A percentile compares a stretch with the other conserved stretches of the same genome.
These are phyloP conservation scores for Centroberyx gerrardi DNA, from an alignment of 2,797 vertebrate species.

Conservation along the genomic window DNA sequence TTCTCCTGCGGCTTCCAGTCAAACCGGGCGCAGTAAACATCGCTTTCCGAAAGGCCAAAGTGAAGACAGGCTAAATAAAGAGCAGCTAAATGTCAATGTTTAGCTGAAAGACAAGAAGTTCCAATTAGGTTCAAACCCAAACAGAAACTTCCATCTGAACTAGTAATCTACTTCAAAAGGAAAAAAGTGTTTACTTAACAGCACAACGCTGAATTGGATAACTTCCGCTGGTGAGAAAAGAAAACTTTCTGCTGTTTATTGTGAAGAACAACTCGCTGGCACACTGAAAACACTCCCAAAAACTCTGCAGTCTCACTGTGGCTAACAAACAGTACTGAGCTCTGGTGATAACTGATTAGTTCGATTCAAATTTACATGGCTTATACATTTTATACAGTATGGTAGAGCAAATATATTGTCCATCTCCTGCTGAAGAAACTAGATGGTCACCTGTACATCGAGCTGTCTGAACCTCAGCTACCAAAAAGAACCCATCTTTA, in stretches of 20 bases:
- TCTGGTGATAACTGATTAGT: too few species aligned
- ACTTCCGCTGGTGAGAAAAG: neutral
- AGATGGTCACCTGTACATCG: too few species aligned
- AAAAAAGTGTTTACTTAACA: neutral
- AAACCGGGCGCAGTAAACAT: conserved; percentile 36
- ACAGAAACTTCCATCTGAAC: neutral
- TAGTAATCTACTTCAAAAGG: neutral
- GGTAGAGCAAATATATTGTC: too few species aligned
- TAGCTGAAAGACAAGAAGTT: neutral
- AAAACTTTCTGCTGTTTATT: too few species aligned
- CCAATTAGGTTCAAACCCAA: conserved; percentile 17
- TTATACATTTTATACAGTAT: too few species aligned
- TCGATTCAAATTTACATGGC: too few species aligned
- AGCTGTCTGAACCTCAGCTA: too few species aligned
- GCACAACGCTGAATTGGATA: neutral
- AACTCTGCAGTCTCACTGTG: too few species aligned
- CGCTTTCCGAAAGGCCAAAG: conserved; percentile 40
- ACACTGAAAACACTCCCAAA: neutral
- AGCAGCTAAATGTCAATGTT: conserved; percentile 33
- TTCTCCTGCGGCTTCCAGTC: conserved; percentile 18
- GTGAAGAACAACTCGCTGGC: neutral
- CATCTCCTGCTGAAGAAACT: too few species aligned
- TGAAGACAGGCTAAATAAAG: conserved; percentile 22
- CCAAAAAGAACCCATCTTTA: too few species aligned
- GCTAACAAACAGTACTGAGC: too few species aligned